A percentile compares a stretch with the other conserved stretches of the same genome.
These are phyloP conservation scores for Rhopalosiphum nymphaeae DNA, from an alignment of 2,888 invertebrate genomes.

Conservation along the genomic window DNA sequence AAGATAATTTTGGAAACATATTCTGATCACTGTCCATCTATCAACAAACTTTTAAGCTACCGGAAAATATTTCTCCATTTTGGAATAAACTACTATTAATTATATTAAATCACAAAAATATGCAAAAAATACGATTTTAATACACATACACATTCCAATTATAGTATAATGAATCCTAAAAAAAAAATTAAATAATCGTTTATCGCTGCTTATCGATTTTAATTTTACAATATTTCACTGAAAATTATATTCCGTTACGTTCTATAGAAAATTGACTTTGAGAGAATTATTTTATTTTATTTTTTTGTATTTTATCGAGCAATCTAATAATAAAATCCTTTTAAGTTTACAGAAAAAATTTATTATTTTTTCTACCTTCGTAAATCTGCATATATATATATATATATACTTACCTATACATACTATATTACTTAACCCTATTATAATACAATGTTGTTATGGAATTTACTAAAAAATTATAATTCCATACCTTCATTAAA, in stretches of 20 bases:
- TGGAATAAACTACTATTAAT: neutral
- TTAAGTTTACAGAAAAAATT: neutral
- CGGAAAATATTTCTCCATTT: neutral
- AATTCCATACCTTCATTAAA: neutral
- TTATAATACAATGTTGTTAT: neutral
- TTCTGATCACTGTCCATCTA: neutral
- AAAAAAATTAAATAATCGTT: neutral
- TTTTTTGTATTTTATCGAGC: neutral
- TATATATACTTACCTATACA: neutral
- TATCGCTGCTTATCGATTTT: neutral
- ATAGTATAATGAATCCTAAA: neutral
- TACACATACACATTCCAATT: neutral
- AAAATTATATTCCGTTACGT: neutral
- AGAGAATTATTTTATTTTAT: neutral
- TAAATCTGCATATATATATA: neutral
- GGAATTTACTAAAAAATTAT: neutral
- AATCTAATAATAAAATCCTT: conserved; percentile 39
- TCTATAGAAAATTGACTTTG: neutral
- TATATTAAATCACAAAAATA: neutral
- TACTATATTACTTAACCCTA: neutral
- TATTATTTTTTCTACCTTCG: neutral
- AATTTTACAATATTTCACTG: neutral
- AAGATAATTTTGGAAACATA: neutral
- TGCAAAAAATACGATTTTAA: neutral
- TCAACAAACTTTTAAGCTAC: neutral